A percentile compares a stretch with the other conserved stretches of the same genome.
Evolutionary conservation across 2,797 vertebrate genomes (phyloP).

Genomic region (Sebastes iracundus): DNA sequence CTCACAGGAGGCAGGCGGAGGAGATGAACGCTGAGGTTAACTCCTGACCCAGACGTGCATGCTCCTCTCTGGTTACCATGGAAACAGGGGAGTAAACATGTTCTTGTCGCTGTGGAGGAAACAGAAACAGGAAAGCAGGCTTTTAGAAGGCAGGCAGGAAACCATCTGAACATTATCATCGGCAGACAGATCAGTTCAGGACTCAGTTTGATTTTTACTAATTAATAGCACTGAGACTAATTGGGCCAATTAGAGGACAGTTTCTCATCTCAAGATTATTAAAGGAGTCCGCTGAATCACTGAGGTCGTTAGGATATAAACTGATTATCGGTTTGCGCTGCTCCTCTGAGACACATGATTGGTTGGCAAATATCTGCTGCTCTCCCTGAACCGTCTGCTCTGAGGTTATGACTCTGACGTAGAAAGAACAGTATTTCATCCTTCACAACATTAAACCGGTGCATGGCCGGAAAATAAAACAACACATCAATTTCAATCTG

Average conservation of each 20-base stretch:
- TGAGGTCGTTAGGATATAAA: constrained; percentile 8
- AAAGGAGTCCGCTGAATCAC: constrained; percentile 15
- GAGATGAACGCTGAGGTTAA: constrained; percentile 53
- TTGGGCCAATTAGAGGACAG: constrained; percentile 46
- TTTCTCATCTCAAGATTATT: constrained; percentile 33
- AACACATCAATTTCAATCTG: neutral
- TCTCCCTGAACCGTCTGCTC: neutral
- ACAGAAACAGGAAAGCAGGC: constrained; percentile 36
- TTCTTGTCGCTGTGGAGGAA: constrained; percentile 78
- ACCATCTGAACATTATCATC: neutral
- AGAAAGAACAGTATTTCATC: neutral
- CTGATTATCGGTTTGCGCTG: constrained; percentile 16
- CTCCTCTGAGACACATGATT: constrained; percentile 23
- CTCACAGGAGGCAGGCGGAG: constrained; percentile 45
- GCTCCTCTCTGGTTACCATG: constrained; percentile 77
- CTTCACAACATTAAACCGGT: neutral
- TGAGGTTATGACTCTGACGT: neutral
- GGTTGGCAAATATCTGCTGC: constrained; percentile 24
- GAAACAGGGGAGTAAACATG: constrained; percentile 79
- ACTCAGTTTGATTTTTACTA: neutral
- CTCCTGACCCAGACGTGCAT: constrained; percentile 81
- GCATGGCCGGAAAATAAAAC: neutral
- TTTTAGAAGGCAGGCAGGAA: constrained; percentile 15
- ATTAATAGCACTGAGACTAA: constrained; percentile 49
- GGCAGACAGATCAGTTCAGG: neutral